Evolutionary conservation across 2,797 vertebrate genomes (phyloP).

Genomic region (Hirundo rustica): DNA sequence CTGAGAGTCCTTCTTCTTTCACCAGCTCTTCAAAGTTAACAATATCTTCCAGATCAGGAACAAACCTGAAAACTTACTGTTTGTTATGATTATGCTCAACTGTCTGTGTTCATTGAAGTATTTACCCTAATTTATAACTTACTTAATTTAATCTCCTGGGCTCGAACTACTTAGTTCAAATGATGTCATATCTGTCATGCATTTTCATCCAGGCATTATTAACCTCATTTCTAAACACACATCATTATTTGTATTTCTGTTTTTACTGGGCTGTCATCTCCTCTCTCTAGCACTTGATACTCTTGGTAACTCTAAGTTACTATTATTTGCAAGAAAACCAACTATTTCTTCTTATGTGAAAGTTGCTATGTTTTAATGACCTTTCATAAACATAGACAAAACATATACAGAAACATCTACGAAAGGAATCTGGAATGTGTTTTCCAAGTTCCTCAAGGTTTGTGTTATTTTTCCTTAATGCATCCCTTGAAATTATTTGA

Average conservation of each 20-base stretch:
- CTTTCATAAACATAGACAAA: background rate
- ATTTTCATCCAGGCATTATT: background rate
- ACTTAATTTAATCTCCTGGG: background rate
- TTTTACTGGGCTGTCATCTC: background rate
- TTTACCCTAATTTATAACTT: background rate
- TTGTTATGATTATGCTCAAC: constrained; percentile 10
- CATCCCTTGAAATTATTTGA: background rate
- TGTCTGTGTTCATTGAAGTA: background rate
- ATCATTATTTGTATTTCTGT: background rate
- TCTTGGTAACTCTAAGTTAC: background rate
- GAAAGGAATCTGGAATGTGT: background rate
- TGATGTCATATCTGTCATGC: background rate
- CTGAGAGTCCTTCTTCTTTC: constrained; percentile 93
- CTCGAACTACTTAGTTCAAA: background rate
- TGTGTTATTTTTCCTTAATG: background rate
- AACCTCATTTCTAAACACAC: background rate
- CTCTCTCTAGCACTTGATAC: background rate
- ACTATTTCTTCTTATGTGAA: background rate
- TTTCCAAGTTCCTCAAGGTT: background rate
- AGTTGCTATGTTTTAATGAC: background rate
- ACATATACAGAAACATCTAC: background rate
- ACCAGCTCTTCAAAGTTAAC: constrained; percentile 98
- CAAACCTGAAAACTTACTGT: constrained; percentile 83
- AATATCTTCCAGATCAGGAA: constrained; percentile 98
- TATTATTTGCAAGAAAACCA: background rate